phyloP scores from a whole-genome alignment of 92 coral and sea anemone species.

The Epizoanthus rinbou region DNA sequence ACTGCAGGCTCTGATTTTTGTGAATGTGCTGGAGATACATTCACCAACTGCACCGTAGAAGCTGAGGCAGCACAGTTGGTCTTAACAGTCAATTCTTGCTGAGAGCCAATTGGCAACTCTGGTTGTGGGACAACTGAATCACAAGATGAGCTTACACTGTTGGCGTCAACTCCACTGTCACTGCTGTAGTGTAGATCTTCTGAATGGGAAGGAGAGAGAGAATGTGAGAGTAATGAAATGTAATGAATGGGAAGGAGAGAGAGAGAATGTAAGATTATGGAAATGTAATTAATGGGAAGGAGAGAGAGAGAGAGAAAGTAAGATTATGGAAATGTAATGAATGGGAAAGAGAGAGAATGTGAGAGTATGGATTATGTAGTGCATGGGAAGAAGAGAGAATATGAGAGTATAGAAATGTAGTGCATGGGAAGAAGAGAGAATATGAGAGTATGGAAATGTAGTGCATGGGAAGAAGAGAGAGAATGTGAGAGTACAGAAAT shows the following conservation, averaged over 20 bases:
- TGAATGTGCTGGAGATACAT: not conserved
- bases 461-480: not conserved
- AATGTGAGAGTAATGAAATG: not conserved
- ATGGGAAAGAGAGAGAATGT: not conserved
- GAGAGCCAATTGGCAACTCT: slow-evolving; percentile 5
- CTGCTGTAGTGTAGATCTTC: slow-evolving; percentile 79
- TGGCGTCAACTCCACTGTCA: slow-evolving; percentile 92
- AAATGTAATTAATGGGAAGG: not conserved
- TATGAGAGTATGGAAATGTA: not conserved
- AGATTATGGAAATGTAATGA: not conserved
- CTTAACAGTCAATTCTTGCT: not conserved
- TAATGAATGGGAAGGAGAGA: not conserved
- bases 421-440: not conserved
- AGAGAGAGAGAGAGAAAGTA: too few relatives aligned
- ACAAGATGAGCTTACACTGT: slow-evolving; percentile 74
- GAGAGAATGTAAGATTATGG: not conserved
- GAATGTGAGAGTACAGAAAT: not conserved
- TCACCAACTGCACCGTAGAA: not conserved
- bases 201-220: not conserved
- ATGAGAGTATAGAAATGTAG: not conserved
- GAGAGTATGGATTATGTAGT: not conserved
- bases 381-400: not conserved
- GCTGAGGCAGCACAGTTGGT: not conserved
- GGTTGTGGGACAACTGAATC: slow-evolving; percentile 66
- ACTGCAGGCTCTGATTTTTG: not conserved